A percentile compares a stretch with the other conserved stretches of the same genome.
Conservation (phyloP, 37 sponge, comb jelly and placozoan species). For the Mnemiopsis leidyi region DNA sequence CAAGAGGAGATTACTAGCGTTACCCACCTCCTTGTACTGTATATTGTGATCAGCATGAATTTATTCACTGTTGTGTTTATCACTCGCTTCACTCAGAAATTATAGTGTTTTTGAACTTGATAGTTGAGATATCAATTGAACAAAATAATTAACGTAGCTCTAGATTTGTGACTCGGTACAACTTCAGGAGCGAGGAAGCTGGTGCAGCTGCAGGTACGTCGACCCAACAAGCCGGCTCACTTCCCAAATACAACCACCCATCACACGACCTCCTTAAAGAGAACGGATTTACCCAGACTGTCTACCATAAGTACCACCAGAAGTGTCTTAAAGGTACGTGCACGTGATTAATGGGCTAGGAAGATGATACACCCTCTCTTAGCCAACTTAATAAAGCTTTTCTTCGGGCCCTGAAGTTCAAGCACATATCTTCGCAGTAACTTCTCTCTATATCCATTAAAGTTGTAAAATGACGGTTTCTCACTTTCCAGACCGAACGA, state of each 20-base stretch:
- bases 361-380: too few relatives aligned
- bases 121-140: too few relatives aligned
- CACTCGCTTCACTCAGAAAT: too few relatives aligned
- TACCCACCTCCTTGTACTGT: too few relatives aligned
- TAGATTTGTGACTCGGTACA: too few relatives aligned
- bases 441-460: not conserved
- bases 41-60: too few relatives aligned
- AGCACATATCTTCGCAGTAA: not conserved
- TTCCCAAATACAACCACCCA: conserved; percentile 97
- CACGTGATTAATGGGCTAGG: not conserved
- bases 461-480: not conserved
- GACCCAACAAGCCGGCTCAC: conserved; percentile 68
- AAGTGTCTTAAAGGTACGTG: conserved; percentile 89
- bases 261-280: conserved; percentile 96
- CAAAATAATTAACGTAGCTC: too few relatives aligned
- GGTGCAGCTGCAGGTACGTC: not conserved
- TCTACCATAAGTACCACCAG: conserved; percentile 86
- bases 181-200: conserved; percentile 59
- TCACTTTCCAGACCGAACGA: conserved; percentile 78
- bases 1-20: too few relatives aligned
- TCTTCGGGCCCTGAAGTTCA: too few relatives aligned
- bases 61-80: too few relatives aligned
- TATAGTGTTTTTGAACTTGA: too few relatives aligned
- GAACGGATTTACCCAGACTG: conserved; percentile 95
- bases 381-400: too few relatives aligned